Evolutionary conservation across 2,888 invertebrate species (phyloP).

Genomic region (Muscina levida): DNA sequence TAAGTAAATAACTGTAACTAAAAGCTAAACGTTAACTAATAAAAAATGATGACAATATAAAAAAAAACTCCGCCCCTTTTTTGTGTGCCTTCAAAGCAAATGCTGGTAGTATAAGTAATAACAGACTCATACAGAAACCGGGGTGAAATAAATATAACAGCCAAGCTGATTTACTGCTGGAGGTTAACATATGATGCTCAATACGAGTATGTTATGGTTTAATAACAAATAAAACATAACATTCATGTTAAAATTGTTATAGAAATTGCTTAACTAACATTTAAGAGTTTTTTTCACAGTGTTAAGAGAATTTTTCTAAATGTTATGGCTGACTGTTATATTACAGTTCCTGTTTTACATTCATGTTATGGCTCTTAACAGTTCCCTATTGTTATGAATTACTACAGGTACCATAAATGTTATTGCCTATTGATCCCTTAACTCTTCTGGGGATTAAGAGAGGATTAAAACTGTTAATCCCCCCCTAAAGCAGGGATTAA

Average conservation of each 20-base stretch:
- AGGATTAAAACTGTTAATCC: constrained; percentile 44
- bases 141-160: not conserved
- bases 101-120: not conserved
- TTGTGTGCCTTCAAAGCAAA: no score
- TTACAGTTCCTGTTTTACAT: not conserved
- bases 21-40: constrained; percentile 1
- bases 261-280: no score
- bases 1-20: constrained; percentile 41
- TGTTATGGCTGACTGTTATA: not conserved
- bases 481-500: constrained; percentile 20
- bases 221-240: not conserved
- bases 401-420: not conserved
- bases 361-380: no score
- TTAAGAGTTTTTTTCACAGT: not conserved
- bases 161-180: not conserved
- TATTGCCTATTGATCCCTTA: constrained; percentile 1
- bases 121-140: not conserved
- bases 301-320: not conserved
- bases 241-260: no score
- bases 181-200: no score
- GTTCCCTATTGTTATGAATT: not conserved
- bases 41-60: not conserved
- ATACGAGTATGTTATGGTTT: no score
- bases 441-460: constrained; percentile 48
- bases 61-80: constrained; percentile 32